A percentile compares a stretch with the other conserved stretches of the same genome.
These are phyloP conservation scores for Anhinga anhinga DNA, from an alignment of 2,113 vertebrate species.

Conservation along the genomic window DNA sequence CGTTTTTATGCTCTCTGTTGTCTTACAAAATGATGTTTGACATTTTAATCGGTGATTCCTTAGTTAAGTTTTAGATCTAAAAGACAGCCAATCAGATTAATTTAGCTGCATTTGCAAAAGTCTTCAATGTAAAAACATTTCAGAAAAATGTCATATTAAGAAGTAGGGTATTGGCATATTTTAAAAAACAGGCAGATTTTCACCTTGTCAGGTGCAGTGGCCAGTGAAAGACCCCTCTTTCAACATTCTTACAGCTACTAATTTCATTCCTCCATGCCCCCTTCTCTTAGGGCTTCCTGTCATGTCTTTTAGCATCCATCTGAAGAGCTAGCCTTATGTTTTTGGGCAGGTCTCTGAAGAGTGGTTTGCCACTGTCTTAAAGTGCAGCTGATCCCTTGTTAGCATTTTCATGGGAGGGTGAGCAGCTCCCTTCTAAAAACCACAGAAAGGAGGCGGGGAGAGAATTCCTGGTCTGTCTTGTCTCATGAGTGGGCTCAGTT, in stretches of 20 bases:
- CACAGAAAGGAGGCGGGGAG: neutral
- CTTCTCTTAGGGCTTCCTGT: fast-evolving
- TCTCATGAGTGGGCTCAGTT: fast-evolving
- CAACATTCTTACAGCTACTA: too few species aligned
- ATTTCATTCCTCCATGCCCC: neutral
- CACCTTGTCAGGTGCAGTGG: neutral
- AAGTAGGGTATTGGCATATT: fast-evolving
- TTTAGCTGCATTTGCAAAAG: neutral
- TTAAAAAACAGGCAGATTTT: neutral
- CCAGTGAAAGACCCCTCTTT: neutral
- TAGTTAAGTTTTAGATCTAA: neutral
- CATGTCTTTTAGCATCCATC: neutral
- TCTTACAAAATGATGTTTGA: neutral
- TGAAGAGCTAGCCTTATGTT: neutral
- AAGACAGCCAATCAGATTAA: neutral
- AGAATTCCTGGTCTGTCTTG: neutral
- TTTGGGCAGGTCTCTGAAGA: neutral
- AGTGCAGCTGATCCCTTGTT: neutral
- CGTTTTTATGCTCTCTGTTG: neutral
- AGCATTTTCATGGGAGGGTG: neutral
- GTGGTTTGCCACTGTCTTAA: neutral
- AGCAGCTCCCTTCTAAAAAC: neutral
- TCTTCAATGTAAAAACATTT: neutral
- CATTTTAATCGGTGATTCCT: fast-evolving
- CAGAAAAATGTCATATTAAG: neutral